Base-by-base conservation (phyloP, 2,113 vertebrate genomes). In the Amblyopsis rosae region DNA sequence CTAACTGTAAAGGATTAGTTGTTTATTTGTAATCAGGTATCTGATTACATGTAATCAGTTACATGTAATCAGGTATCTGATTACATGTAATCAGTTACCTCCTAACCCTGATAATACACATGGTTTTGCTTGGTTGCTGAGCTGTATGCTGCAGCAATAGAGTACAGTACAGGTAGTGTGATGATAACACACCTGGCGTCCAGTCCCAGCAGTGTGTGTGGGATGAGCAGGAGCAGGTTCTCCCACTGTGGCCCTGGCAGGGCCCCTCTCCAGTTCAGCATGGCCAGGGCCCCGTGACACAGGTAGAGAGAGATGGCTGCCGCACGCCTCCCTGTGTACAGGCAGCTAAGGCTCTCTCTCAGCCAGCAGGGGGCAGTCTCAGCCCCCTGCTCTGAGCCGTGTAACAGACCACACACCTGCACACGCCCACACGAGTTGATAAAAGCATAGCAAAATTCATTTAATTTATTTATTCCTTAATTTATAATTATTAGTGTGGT, bases 251-350 rank as follows among this genome's bases (percentile, higher is more conserved):
- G 81, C 17, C 93, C 92, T 67, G 92, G 88, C 2, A 71, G 83
- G 53, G 90, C 80, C 0, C 79, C 80, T 82, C 90, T 95, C 97
- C 96, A 98, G 68, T 91, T 93, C 82, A 99, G 53, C 96, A 99
- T 98, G 13, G 95, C 96, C 68, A 99, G 89, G 0, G 94, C 93
- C 11, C 97, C 98, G 8, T 98, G 97, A 79, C 95, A 96, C 53
- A 99, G 90, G 73, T 94, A 97, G 45, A 98, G 85, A 47, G 92
- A 90, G 17, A 92, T 87, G 0, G 91, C 85, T 0, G 69, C 81
- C 0, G 93, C 90, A 16, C 94, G 76, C 0, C 72, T 35, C 0
- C 73, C 67, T 0, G 3, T 11, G 11, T 92, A 97, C 26, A 97
- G 88, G 26, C 59, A 56, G 19, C 79, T 77, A 62, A 95, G 96